Evolutionary conservation across 2,888 invertebrate genomes (phyloP), one percentile per base, ranked within the genome.

Genomic region (Melinopterus prodromus): DNA sequence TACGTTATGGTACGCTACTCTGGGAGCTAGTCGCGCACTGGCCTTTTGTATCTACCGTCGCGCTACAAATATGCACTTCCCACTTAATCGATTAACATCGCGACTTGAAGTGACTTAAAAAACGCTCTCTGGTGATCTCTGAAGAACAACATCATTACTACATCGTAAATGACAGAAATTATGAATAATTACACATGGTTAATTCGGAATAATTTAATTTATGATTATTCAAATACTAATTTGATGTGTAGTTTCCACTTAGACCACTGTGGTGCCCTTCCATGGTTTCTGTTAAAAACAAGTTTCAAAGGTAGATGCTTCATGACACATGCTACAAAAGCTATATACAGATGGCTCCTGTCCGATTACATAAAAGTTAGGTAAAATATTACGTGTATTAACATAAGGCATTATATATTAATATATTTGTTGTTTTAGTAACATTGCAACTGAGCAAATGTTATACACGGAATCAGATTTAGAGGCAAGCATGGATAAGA

Each of bases 241-340:
- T 35, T 36, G 7, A 16, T 16, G 38, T 76, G 84, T 87, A 97
- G 97, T 90, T 99, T 99, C 88, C 99, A 99, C 90, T 91, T 99
- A 88, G 99, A 99, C 89, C 99, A 99, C 90, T 97, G 98, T 85
- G 99, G 99, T 1, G 99, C 99, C 0, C 90, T 99, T 80, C 99
- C 99, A 0, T 99, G 99, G 98, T 98, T 99, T 88, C 91, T 99
- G 37, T 95, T 96, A 86, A 99, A 99, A 89, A 99, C 99, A 0
- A 97, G 96, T 78, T 99, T 99, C 89, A 98, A 97, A 86, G 99
- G 99, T 0, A 93, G 98, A 71, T 99, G 99, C 88, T 99, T 99
- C 88, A 99, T 99, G 99, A 99, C 99, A 0, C 99, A 99, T 88
- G 99, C 99, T 0, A 99, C 99, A 0, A 99, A 99, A 91, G 99